Evolutionary conservation across 2,888 invertebrate species (phyloP).

Genomic region (Scaptomyza reducta): DNA sequence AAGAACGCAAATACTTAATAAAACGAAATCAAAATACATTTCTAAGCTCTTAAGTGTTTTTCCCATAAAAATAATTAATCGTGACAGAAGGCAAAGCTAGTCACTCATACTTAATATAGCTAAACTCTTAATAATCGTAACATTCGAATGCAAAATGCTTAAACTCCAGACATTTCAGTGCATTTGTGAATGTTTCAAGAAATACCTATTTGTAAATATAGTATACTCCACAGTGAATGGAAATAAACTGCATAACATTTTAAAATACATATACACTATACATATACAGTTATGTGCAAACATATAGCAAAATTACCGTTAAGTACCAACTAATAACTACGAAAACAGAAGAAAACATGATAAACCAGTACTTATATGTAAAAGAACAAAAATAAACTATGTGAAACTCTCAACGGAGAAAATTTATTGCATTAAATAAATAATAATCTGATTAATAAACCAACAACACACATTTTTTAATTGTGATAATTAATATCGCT

Average conservation of each 20-base stretch:
- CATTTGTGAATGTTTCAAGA: slow-evolving; percentile 33
- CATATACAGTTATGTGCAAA: slow-evolving; percentile 55
- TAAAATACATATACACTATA: slow-evolving; percentile 52
- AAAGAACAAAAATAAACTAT: slow-evolving; percentile 66
- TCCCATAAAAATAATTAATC: slow-evolving; percentile 52
- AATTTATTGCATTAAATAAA: slow-evolving; percentile 81
- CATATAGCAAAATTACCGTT: slow-evolving; percentile 74
- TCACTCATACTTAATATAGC: slow-evolving; percentile 40
- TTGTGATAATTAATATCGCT: too few relatives aligned
- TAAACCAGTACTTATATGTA: slow-evolving; percentile 60
- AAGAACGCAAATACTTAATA: slow-evolving; percentile 41
- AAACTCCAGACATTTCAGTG: slow-evolving; percentile 6
- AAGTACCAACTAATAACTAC: slow-evolving; percentile 74
- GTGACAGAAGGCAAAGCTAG: slow-evolving; percentile 53
- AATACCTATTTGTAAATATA: slow-evolving; percentile 52
- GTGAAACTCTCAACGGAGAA: slow-evolving; percentile 76
- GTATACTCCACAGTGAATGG: slow-evolving; percentile 25
- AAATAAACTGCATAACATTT: slow-evolving; percentile 42
- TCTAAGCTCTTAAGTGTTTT: slow-evolving; percentile 78
- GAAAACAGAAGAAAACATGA: neutral
- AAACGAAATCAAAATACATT: slow-evolving; percentile 76
- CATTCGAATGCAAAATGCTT: slow-evolving; percentile 27
- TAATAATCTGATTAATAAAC: slow-evolving; percentile 65
- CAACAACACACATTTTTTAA: too few relatives aligned
- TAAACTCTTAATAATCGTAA: slow-evolving; percentile 41